Evolutionary conservation across 2,888 invertebrate genomes (phyloP), one percentile per base, ranked within the genome.

Genomic region (Thalpophila matura): DNA sequence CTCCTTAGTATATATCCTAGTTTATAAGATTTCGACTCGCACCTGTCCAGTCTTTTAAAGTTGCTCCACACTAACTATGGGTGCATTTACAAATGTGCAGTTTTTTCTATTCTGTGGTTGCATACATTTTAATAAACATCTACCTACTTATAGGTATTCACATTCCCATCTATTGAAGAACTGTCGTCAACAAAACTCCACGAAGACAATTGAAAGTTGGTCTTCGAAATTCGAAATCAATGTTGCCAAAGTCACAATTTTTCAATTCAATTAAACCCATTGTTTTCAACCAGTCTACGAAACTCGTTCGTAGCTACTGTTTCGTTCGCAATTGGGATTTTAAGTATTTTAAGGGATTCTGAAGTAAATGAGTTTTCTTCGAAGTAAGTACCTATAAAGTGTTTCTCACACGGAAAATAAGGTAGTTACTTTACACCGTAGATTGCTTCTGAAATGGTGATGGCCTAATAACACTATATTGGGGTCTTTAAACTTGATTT

Each of bases 341-440:
- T 29, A n/a, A n/a, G n/a, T n/a, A 51, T 54, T 54, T 5, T 40
- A 69, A 38, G 43, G 35, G 47, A 56, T 62, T 53, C 46, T 42
- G 38, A 27, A 56, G 53, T 70, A 71, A 75, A 75, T 62, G 75
- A 71, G 71, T 49, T 74, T 56, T 56, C 75, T 75, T 53, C 31
- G 56, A n/a, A n/a, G n/a, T 47, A 70, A 75, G 56, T 56, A 43
- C 55, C 47, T n/a, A 62, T 70, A 70, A 71, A 71, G 31, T 40
- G 63, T 49, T 70, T 70, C 43, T 47, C 55, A 49, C 46, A 49
- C 54, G 49, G 74, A 70, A 56, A 70, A 75, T 70, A 42, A 56
- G 64, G 71, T 70, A 47, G 14, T 70, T 62, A 37, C 70, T 70
- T 31, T 38, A 56, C 47, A 62, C 55, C 55, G 51, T 70, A 40